Conservation (phyloP, 2,113 vertebrate genomes). For the Actenoides lindsayi region DNA sequence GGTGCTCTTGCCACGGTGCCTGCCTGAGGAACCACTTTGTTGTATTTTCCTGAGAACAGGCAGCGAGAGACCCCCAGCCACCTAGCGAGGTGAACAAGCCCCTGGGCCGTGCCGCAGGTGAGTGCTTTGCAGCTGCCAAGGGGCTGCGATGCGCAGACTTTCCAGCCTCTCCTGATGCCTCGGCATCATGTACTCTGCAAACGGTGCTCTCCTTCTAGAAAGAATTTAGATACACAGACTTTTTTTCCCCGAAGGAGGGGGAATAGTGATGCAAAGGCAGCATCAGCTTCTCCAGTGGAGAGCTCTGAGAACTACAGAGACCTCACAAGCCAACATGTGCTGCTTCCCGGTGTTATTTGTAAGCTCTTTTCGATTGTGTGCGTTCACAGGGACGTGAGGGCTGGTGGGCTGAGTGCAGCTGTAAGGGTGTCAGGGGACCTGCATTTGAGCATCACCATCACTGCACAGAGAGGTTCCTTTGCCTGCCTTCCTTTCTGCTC, state of each 20-base stretch:
- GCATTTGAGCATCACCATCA: neutral
- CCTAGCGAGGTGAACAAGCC: neutral
- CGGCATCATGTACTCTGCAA: neutral
- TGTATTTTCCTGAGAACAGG: neutral
- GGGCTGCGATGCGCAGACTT: neutral
- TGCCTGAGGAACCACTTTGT: neutral
- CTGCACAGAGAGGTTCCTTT: rapidly evolving
- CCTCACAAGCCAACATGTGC: rapidly evolving
- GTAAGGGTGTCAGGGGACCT: neutral
- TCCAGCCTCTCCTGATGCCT: neutral
- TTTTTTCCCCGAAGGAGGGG: neutral
- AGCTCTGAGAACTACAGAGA: neutral
- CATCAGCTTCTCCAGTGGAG: neutral
- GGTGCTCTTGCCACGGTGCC: neutral
- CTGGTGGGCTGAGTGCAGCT: neutral
- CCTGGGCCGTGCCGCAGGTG: neutral
- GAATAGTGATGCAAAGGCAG: neutral
- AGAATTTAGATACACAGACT: neutral
- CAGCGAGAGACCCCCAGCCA: neutral
- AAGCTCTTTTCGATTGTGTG: neutral
- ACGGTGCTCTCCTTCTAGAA: neutral
- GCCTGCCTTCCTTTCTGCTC: neutral
- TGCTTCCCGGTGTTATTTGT: neutral
- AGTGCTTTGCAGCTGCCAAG: neutral
- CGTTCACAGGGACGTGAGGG: neutral